These are phyloP conservation scores for Macrotus californicus DNA, from an alignment of 2,113 vertebrate species.

Conservation along the genomic window DNA sequence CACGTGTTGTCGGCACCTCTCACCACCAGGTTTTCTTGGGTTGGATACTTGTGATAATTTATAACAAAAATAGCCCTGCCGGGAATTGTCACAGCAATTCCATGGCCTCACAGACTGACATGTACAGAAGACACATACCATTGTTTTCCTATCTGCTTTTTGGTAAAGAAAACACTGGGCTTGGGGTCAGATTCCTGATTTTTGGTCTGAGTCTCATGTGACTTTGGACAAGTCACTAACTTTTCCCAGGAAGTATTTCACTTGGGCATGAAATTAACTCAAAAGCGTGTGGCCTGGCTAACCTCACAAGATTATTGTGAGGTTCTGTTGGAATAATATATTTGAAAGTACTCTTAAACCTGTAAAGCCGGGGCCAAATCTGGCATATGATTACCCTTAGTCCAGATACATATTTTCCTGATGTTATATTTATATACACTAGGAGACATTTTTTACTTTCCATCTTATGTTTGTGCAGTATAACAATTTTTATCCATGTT, in stretches of 20 bases:
- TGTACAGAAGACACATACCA: not conserved
- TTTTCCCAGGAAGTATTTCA: not conserved
- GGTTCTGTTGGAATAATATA: not conserved
- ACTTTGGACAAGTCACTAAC: not conserved
- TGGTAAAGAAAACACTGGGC: not conserved
- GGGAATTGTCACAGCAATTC: not conserved
- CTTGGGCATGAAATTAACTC: not conserved
- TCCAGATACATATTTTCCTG: not conserved
- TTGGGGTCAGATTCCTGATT: not conserved
- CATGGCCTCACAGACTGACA: not conserved
- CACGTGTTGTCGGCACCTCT: conserved; percentile 30
- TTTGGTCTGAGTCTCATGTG: not conserved
- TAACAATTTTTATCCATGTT: not conserved
- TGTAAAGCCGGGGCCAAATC: not conserved
- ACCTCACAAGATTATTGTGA: not conserved
- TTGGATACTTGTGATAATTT: conserved; percentile 53
- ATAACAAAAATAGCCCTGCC: conserved; percentile 48
- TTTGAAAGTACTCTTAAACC: not conserved
- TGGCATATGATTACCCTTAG: not conserved
- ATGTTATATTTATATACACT: not conserved
- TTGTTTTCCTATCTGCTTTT: not conserved
- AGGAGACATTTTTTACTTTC: not conserved
- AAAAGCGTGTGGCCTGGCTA: not conserved
- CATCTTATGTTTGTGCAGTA: not conserved
- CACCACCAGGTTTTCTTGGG: conserved; percentile 44